These are phyloP conservation scores for Zophobas morio DNA, from an alignment of 1,140 invertebrate species.

Conservation along the genomic window DNA sequence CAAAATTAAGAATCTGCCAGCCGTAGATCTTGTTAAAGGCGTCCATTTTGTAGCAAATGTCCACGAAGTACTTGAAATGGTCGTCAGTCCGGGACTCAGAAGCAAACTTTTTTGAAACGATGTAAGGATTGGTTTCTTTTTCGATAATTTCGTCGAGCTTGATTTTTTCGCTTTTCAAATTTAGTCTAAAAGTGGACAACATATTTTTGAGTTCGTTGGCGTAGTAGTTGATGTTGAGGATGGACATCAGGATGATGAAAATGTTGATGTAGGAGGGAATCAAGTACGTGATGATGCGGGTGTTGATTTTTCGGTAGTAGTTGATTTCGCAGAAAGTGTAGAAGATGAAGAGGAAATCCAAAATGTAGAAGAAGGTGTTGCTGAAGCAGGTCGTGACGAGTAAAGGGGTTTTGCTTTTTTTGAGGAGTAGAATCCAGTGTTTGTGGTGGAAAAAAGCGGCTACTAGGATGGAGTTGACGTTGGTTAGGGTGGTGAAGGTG, in stretches of 20 bases:
- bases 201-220: constrained; percentile 3
- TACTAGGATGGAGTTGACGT: neutral
- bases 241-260: constrained; percentile 34
- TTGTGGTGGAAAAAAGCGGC: constrained; percentile 2
- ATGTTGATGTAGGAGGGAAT: constrained; percentile 4
- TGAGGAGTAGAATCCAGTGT: neutral
- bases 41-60: constrained; percentile 12
- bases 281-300: neutral
- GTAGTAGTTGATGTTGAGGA: constrained; percentile 38
- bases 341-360: neutral
- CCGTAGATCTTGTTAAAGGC: constrained; percentile 46
- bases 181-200: neutral
- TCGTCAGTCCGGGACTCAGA: neutral
- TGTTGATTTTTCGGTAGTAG: neutral
- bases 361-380: neutral
- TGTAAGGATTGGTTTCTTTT: constrained; percentile 34
- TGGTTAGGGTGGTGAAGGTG: constrained; percentile 15
- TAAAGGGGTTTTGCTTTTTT: neutral
- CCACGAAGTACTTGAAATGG: constrained; percentile 8
- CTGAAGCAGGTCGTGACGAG: neutral
- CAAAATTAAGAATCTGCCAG: constrained; percentile 35
- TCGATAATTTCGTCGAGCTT: neutral
- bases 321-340: neutral
- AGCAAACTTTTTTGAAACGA: constrained; percentile 7
- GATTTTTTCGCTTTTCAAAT: constrained; percentile 15